Evolutionary conservation across 2,113 vertebrate species (phyloP).

Genomic region (Gopherus evgoodei): DNA sequence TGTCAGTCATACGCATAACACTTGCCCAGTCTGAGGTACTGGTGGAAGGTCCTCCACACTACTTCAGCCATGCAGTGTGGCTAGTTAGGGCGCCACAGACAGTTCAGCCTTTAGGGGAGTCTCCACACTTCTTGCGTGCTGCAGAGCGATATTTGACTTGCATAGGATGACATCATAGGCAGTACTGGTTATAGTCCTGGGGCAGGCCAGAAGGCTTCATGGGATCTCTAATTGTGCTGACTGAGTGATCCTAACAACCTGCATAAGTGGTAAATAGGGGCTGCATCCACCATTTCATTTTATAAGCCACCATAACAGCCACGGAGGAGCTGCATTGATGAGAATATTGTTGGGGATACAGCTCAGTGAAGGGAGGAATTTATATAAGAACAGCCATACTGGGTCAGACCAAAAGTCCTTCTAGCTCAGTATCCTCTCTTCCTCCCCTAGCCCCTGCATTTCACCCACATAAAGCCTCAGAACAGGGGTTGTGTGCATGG

Average conservation of each 20-base stretch:
- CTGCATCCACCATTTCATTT: not conserved
- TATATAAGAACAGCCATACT: not conserved
- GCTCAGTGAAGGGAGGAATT: too few relatives aligned
- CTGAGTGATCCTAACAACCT: not conserved
- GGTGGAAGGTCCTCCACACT: not conserved
- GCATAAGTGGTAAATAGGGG: rapidly evolving
- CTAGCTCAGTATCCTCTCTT: not conserved
- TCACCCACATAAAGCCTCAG: not conserved
- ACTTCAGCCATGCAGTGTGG: rapidly evolving
- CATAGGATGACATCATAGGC: not conserved
- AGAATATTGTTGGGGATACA: not conserved
- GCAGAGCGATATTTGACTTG: not conserved
- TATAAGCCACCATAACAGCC: not conserved
- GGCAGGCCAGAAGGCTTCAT: not conserved
- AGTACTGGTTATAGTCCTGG: not conserved
- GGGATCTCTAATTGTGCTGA: not conserved
- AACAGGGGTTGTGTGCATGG: not conserved
- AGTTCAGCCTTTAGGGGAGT: rapidly evolving
- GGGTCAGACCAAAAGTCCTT: not conserved
- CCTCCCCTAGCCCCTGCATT: not conserved
- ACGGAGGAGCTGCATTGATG: not conserved
- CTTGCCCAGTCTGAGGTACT: not conserved
- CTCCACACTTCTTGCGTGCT: rapidly evolving
- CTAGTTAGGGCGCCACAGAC: not conserved
- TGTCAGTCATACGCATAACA: not conserved